Evolutionary conservation across 2,113 vertebrate species (phyloP), one percentile per base, ranked within the genome.

Genomic region (Coptodon rendalli): DNA sequence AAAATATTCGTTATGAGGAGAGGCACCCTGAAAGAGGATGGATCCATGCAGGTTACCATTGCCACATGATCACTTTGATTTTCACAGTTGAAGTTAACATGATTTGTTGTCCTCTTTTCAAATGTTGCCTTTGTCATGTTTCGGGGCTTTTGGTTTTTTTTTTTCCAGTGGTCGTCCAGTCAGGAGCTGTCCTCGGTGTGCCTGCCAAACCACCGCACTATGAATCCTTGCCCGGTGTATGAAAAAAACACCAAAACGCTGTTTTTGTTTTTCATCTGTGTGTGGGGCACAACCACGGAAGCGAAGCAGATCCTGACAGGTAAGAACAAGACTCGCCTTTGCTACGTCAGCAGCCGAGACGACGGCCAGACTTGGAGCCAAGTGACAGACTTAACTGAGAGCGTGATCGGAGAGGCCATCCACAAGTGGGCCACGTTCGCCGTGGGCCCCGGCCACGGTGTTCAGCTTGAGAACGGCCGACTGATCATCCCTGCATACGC

Each of bases 231-330:
- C 80, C 95, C 96, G 0, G 96, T 97, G 29, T 97, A 94, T 54
- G 97, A 97, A 36, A 95, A 93, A 80, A 86, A 93, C 87, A 94
- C 80, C 73, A 94, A 95, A 81, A 85, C 86, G 1, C 9, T 99
- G 3, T 98, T 97, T 93, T 96, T 99, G 4, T 98, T 99, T 94
- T 99, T 98, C 93, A 96, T 98, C 95, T 98, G 97, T 8, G 92
- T 99, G 52, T 86, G 82, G 89, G 80, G 89, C 5, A 96, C 93
- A 80, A 96, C 95, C 0, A 95, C 97, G 0, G 98, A 99, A 93
- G 29, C 38, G 0, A 90, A 95, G 36, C 99, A 99, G 96, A 97
- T 98, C 0, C 3, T 93, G 50, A 97, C 97, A 0, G 98, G 98
- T 82, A 97, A 94, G 81, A 99, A 98, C 0, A 96, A 97, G 12